phyloP scores from a whole-genome alignment of 2,888 invertebrate species.

The Tetheella fluctuosa region DNA sequence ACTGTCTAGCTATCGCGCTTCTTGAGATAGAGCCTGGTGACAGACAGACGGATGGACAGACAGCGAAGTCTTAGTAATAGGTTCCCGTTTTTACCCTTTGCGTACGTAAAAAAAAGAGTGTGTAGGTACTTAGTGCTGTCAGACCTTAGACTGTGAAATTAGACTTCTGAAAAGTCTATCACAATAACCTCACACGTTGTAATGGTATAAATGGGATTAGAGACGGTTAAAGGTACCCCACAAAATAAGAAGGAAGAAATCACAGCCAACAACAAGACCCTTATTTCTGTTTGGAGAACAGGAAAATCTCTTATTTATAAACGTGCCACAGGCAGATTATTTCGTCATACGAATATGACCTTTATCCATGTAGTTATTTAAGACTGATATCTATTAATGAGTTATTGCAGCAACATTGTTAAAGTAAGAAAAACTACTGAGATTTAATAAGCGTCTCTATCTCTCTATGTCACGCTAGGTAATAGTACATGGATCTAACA shows the following conservation, averaged over 20 bases:
- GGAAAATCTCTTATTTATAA: not conserved
- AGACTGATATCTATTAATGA: not conserved
- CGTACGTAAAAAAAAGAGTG: too few relatives aligned
- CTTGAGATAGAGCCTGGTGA: too few relatives aligned
- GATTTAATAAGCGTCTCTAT: not conserved
- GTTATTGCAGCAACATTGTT: not conserved
- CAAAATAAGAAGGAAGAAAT: not conserved
- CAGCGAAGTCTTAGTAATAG: too few relatives aligned
- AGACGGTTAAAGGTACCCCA: not conserved
- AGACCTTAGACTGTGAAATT: too few relatives aligned
- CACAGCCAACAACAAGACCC: not conserved
- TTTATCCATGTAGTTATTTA: not conserved
- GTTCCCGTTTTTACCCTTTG: too few relatives aligned
- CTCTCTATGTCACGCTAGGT: too few relatives aligned
- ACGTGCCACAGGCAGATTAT: not conserved
- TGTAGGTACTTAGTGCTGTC: too few relatives aligned
- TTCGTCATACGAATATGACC: not conserved
- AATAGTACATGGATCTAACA: too few relatives aligned
- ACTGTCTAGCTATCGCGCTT: too few relatives aligned
- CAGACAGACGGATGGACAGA: too few relatives aligned
- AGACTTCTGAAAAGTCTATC: not conserved
- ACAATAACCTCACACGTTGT: not conserved
- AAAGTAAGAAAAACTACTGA: too few relatives aligned
- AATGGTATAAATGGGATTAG: not conserved
- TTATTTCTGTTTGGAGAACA: not conserved